Base-by-base conservation (phyloP, 1,140 invertebrate species). In the Zaprionus gabonicus region DNA sequence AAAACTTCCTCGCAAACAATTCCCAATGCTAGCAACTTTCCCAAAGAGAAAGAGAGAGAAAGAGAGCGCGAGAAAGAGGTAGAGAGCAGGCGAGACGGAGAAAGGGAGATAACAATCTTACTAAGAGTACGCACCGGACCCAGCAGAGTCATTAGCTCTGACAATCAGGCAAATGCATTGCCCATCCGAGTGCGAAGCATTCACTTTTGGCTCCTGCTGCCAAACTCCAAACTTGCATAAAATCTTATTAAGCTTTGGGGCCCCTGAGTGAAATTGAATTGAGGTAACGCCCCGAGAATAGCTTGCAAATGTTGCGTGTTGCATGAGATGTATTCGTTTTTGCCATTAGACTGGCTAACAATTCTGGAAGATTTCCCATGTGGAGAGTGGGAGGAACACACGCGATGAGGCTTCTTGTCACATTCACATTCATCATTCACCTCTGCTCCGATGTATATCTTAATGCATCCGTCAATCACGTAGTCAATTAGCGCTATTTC, bases 111-210 rank as follows among this genome's bases (percentile, higher is more conserved):
- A 63, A 70, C n/a, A 55, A 55, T 63, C 69, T 46, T 38, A n/a
- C 34, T 5, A 55, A 70, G 13, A 20, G 20, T 17, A 38, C 57
- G 34, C 44, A 49, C 25, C n/a, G 12, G 10, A 34, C 59, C 17
- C 49, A 4, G n/a, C 34, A 64, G 31, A 62, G 51, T 56, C 69
- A 71, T 71, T 71, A 73, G 63, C 71, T 44, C 58, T 36, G 17
- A 72, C 59, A 64, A 46, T 64, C 60, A 64, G 36, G 60, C 23
- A 28, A 70, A 62, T 70, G 68, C 57, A 60, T 58, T 67, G 53
- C 31, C 56, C 20, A 58, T 20, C 34, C 56, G 56, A 58, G 31
- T 58, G 56, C 34, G 23, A 58, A 36, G 28, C 34, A 20, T 34
- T 58, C 28, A n/a, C 4, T 41, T 6, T 49, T 49, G 46, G 46